These are phyloP conservation scores for Mixornis gularis DNA, from an alignment of 2,113 vertebrate genomes.

Conservation along the genomic window DNA sequence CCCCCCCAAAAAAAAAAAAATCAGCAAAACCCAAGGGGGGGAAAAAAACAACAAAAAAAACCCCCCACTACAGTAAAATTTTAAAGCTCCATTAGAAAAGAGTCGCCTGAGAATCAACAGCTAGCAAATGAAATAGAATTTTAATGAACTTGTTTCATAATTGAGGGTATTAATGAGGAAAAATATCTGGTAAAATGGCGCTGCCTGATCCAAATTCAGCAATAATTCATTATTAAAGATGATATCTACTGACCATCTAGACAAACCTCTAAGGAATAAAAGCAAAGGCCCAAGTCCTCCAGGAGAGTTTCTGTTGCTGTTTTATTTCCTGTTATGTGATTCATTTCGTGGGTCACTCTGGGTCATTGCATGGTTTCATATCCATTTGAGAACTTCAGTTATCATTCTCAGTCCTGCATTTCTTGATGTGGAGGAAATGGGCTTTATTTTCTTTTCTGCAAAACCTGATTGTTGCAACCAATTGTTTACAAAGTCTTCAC, in stretches of 20 bases:
- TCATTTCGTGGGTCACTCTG: not conserved
- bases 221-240: slow-evolving; percentile 44
- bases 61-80: not conserved
- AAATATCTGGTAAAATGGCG: slow-evolving; percentile 30
- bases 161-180: not conserved
- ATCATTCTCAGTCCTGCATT: slow-evolving; percentile 31
- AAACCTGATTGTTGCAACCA: not conserved
- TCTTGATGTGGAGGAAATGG: not conserved
- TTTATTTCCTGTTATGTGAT: slow-evolving; percentile 22
- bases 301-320: slow-evolving; percentile 10
- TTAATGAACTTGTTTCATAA: slow-evolving; percentile 4
- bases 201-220: slow-evolving; percentile 34
- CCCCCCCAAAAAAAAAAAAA: not conserved
- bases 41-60: not conserved
- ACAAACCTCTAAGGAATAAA: not conserved
- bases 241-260: slow-evolving; percentile 20
- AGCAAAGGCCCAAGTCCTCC: not conserved
- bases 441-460: slow-evolving; percentile 24
- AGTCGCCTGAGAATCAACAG: not conserved
- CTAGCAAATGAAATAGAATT: not conserved
- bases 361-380: slow-evolving; percentile 13
- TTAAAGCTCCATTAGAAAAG: not conserved
- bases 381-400: slow-evolving; percentile 40
- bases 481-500: slow-evolving; percentile 40
- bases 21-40: not conserved